Evolutionary conservation across 2,797 vertebrate genomes (phyloP), one percentile per base, ranked within the genome.

Genomic region (Loris lydekkerianus): DNA sequence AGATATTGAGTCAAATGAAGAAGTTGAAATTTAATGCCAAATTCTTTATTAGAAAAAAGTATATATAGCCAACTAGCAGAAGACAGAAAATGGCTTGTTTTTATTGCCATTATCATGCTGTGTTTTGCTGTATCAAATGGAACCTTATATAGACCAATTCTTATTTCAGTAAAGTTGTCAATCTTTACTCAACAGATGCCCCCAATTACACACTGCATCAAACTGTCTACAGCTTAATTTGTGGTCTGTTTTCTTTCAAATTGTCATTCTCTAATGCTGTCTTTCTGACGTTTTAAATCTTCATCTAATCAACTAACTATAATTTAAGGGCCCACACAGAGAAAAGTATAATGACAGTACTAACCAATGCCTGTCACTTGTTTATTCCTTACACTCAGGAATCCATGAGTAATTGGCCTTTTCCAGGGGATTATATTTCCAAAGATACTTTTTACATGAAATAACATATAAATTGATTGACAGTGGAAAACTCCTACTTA

Each of bases 401-500:
- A 40, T 93, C 31, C 34, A 69, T 34, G 63, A 82, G 15, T 77
- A 73, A 86, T 34, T 60, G 43, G 1, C 9, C 1, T 7, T 31
- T 77, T 93, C 25, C 14, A 93, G 21, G 61, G 77, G 77, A 93
- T 84, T 43, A 2, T 2, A 95, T 92, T 97, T 94, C n/a, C 90
- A 95, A 61, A 21, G 56, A 75, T 46, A 76, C 1, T 1, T 43
- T 92, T 90, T 23, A 76, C 72, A 53, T 56, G 46, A 0, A 14
- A 27, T 20, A 77, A 15, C 65, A 49, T n/a, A 25, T 10, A 73
- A 95, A 17, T 21, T 96, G 67, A 86, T 34, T 43, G 49, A 29
- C 7, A 87, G n/a, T 76, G 6, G 17, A 83, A 69, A 85, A 85
- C 70, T 29, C 5, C 3, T n/a, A 60, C n/a, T 92, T 63, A 86